phyloP scores from a whole-genome alignment of 2,888 invertebrate genomes.

The Scrobipalpa atriplicella region DNA sequence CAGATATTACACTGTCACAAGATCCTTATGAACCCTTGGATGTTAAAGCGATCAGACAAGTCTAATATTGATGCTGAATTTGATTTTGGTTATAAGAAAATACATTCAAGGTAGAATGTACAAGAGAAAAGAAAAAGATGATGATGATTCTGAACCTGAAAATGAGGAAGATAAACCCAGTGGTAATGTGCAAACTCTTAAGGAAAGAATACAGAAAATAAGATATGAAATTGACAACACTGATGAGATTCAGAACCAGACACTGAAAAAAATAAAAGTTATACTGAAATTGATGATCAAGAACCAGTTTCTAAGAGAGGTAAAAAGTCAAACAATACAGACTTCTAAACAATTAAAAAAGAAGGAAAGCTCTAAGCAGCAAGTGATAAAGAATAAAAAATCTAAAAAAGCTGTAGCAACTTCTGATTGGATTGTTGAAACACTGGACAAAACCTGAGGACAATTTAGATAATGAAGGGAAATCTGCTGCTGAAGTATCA shows the following conservation, averaged over 20 bases:
- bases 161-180: conserved; percentile 35
- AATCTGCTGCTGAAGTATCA: conserved; percentile 48
- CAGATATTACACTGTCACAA: conserved; percentile 62
- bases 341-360: conserved; percentile 33
- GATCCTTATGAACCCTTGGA: conserved; percentile 88
- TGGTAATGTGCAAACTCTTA: conserved; percentile 47
- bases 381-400: conserved; percentile 37
- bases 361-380: conserved; percentile 31
- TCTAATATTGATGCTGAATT: conserved; percentile 83
- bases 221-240: conserved; percentile 32
- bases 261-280: no score
- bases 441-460: conserved; percentile 60
- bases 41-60: conserved; percentile 74
- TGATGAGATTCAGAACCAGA: conserved; percentile 14
- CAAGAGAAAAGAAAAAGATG: conserved; percentile 56
- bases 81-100: conserved; percentile 86
- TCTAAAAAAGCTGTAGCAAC: conserved; percentile 56
- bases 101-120: conserved; percentile 83
- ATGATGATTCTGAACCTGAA: conserved; percentile 25
- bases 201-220: conserved; percentile 52
- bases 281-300: not conserved
- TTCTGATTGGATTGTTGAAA: conserved; percentile 79
- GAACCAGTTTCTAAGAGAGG: conserved; percentile 21
- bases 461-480: conserved; percentile 27
- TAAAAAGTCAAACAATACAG: conserved; percentile 6